A percentile compares a stretch with the other conserved stretches of the same genome.
Evolutionary conservation across 2,113 vertebrate species (phyloP).

Genomic region (Zingel zingel): DNA sequence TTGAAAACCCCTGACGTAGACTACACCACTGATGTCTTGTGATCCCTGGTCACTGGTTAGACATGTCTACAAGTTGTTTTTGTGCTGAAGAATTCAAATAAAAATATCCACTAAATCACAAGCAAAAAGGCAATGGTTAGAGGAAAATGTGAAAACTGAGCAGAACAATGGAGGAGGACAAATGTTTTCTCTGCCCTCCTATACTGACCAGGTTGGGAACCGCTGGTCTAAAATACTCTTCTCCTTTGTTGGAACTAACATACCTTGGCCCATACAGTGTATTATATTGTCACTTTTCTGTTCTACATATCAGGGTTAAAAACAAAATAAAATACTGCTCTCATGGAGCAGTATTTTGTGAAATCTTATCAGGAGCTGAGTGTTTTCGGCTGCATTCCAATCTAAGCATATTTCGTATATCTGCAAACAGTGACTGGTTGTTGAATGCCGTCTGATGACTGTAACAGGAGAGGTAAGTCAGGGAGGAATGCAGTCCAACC

Average conservation of each 20-base stretch:
- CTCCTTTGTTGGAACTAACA: neutral
- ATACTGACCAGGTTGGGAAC: neutral
- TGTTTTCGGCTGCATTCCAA: conserved; percentile 48
- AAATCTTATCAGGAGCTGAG: conserved; percentile 51
- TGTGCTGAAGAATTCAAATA: neutral
- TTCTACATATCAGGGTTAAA: neutral
- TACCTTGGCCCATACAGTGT: neutral
- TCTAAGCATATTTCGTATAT: conserved; percentile 44
- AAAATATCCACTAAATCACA: neutral
- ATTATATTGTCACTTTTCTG: neutral
- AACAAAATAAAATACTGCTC: no score
- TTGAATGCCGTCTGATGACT: conserved; percentile 32
- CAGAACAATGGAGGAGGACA: neutral
- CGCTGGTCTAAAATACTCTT: neutral
- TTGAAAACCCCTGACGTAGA: no score
- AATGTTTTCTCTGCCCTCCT: neutral
- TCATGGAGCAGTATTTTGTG: neutral
- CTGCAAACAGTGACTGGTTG: conserved; percentile 47
- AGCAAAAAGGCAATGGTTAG: neutral
- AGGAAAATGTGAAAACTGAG: neutral
- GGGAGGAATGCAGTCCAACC: conserved; percentile 66
- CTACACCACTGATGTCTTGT: no score
- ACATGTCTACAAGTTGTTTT: neutral
- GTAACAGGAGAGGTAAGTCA: conserved; percentile 59
- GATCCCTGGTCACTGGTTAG: no score